Percentiles rank a stretch among this genome's conserved stretches.
Evolutionary conservation across 2,888 invertebrate genomes (phyloP).

Genomic region (Rhingia campestris): DNA sequence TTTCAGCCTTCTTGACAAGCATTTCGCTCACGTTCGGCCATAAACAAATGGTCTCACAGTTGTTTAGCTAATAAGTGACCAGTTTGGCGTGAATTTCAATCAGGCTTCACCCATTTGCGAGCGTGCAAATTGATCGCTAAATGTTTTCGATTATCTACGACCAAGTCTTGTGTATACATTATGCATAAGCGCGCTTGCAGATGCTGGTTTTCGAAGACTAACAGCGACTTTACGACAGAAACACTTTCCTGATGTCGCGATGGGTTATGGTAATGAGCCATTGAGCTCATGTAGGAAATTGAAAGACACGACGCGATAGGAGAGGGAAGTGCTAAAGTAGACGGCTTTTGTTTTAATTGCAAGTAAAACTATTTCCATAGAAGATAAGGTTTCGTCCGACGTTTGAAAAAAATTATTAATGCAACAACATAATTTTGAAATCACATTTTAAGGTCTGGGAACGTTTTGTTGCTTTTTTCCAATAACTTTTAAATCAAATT

Average conservation of each 20-base stretch:
- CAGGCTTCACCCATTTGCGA: conserved; percentile 68
- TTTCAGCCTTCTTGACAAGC: conserved; percentile 45
- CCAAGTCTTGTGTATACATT: conserved; percentile 35
- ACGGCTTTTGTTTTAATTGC: no score
- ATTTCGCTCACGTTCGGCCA: conserved; percentile 75
- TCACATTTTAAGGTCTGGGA: no score
- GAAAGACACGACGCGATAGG: no score
- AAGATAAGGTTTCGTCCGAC: no score
- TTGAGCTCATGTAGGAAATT: no score
- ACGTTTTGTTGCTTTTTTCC: no score
- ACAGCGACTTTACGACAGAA: not conserved
- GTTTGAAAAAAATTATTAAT: no score
- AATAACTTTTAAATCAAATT: no score
- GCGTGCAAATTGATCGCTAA: conserved; percentile 65
- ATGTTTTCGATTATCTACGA: conserved; percentile 63
- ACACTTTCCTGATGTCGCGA: not conserved
- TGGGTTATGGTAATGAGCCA: no score
- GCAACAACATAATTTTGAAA: no score
- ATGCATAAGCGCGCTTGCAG: conserved; percentile 41
- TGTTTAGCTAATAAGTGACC: conserved; percentile 75
- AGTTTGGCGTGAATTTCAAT: conserved; percentile 75
- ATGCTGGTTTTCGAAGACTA: conserved; percentile 20
- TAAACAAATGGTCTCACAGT: conserved; percentile 76
- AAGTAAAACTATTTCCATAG: no score
- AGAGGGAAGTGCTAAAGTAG: no score